Evolutionary conservation across 2,888 invertebrate species (phyloP).

Genomic region (Perizoma affinitatum): DNA sequence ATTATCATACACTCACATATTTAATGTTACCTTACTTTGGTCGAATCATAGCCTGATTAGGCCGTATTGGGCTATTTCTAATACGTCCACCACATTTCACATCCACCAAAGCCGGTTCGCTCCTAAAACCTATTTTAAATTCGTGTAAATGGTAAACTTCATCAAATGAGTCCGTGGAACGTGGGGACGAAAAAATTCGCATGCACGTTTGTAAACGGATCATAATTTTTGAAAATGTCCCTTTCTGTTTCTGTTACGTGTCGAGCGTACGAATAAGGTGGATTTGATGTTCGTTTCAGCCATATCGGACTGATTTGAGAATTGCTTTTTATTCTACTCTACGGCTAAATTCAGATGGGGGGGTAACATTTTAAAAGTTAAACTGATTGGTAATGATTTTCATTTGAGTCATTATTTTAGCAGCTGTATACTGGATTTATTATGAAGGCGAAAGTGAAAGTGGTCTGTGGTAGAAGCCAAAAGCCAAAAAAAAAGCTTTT

Average conservation of each 20-base stretch:
- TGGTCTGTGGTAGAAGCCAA: too few species aligned
- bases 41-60: slow-evolving; percentile 14
- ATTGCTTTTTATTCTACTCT: slow-evolving; percentile 10
- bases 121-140: slow-evolving; percentile 15
- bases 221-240: slow-evolving; percentile 68
- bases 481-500: too few species aligned
- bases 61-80: too few species aligned
- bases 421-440: too few species aligned
- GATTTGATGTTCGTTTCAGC: slow-evolving; percentile 25
- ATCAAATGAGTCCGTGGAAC: slow-evolving; percentile 44
- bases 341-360: too few species aligned
- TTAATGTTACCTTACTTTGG: too few species aligned
- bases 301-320: slow-evolving; percentile 28
- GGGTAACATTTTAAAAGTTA: too few species aligned
- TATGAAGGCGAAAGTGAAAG: too few species aligned
- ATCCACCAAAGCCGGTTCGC: slow-evolving; percentile 6
- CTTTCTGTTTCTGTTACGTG: slow-evolving; percentile 59
- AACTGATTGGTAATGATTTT: too few species aligned
- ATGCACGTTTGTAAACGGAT: slow-evolving; percentile 40
- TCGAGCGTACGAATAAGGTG: slow-evolving; percentile 38
- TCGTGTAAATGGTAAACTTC: slow-evolving; percentile 17
- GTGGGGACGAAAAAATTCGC: slow-evolving; percentile 50
- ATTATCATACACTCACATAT: too few species aligned
- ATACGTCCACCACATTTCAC: too few species aligned
- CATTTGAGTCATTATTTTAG: too few species aligned